Evolutionary conservation across 2,888 invertebrate genomes (phyloP), one percentile per base, ranked within the genome.

Genomic region (Linnaemya vulpina): DNA sequence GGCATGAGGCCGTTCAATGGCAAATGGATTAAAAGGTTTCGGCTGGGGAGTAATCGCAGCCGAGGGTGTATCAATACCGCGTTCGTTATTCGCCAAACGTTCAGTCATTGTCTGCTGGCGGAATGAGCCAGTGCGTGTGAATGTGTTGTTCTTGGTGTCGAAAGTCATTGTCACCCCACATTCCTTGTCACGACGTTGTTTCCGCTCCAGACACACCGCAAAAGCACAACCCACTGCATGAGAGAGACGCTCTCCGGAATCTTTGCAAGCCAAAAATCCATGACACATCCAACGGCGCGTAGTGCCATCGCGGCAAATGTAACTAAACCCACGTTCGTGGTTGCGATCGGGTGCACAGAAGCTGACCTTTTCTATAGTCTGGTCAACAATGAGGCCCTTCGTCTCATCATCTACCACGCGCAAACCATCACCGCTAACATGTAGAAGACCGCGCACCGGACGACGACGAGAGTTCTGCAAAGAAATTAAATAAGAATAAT

Each of bases 231-330:
- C 99, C 38, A 99, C 99, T 1, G 99, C 99, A 93, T 99, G 99
- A 89, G 99, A 99, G 87, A 99, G 93, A 62, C 99, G 95, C 93
- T 99, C 99, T 80, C 99, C 99, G 88, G 98, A 96, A 93, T 99
- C 99, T 91, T 98, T 97, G 73, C 97, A 94, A 71, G 99, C 98
- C 87, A 98, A 94, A 93, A 99, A 99, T 51, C 99, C 99, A 93
- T 99, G 99, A 92, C 99, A 99, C 98, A 99, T 99, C 99, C 99
- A 99, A 20, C 99, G 95, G 8, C 99, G 95, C 0, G 99, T 99
- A 15, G 99, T 98, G 83, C 99, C 99, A 92, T 99, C 99, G 83
- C 99, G 95, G 92, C 99, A 99, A 87, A 99, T 99, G 93, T 99
- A 99, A 87, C 99, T 99, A 93, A 87, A 99, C 22, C 99, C 99